Base-by-base conservation (phyloP, 2,797 vertebrate species). In the Momotus momota region DNA sequence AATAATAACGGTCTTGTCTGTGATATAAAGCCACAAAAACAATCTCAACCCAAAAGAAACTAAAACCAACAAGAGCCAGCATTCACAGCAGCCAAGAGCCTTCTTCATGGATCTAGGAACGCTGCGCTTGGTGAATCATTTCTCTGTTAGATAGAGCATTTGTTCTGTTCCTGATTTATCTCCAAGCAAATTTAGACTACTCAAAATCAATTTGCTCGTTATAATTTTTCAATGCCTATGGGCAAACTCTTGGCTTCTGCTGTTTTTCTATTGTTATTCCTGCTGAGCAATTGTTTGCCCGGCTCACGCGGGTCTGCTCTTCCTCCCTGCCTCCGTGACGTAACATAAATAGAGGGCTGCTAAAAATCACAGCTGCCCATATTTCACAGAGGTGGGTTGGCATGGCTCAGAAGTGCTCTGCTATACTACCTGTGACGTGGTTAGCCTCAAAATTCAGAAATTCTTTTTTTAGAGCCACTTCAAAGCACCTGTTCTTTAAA, bases 131-230 rank as follows among this genome's bases (percentile, higher is more conserved):
- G 78, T 94, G 94, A 96, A 95, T 96, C 86, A 96, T 89, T 94
- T 78, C 35, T 86, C 74, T 92, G 86, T 85, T 93, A 87, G 73
- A 90, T 91, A 29, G 64, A 96, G 91, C 94, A 86, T 87, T 96
- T 97, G 94, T 91, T 96, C 84, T 3, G 81, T 81, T 93, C 93
- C 92, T 95, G 78, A 96, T 96, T 96, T 96, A 97, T 96, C 95
- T 97, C 86, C 95, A 83, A 94, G 92, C 88, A 96, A 94, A 96
- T 92, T 94, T 92, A 96, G 88, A 95, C 88, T 82, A 67, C 88
- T 93, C 81, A 78, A 57, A 94, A 95, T 92, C 15, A 23, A 95
- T 96, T 87, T 87, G 78, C 93, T 93, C 10, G 0, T 96, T 93
- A 89, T 23, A 91, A 87, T 97, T 96, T 96, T 87, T 95, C 92